These are phyloP conservation scores for Catamblyrhynchus diadema DNA, from an alignment of 2,797 vertebrate species.

Conservation along the genomic window DNA sequence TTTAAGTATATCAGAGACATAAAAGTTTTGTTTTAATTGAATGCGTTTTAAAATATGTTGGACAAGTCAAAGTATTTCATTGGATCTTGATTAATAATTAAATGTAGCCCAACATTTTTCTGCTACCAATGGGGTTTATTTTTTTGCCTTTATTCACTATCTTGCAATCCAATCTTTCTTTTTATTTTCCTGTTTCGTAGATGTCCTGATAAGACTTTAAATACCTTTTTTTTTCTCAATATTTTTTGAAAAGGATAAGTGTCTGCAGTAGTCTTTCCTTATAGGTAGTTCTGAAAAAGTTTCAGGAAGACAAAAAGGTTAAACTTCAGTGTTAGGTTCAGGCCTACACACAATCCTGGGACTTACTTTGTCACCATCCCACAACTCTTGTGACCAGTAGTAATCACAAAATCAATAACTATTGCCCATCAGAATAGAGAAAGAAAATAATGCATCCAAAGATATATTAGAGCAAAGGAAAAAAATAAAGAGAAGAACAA, in stretches of 20 bases:
- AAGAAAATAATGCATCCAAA: not conserved
- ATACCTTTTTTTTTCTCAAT: not conserved
- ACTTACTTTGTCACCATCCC: not conserved
- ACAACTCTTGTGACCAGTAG: not conserved
- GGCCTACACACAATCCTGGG: not conserved
- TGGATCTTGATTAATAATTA: not conserved
- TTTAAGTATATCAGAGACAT: not conserved
- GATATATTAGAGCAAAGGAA: not conserved
- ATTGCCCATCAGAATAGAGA: not conserved
- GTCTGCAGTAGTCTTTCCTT: not conserved
- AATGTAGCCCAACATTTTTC: not conserved
- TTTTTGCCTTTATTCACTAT: not conserved
- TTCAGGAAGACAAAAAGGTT: not conserved
- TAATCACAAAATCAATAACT: not conserved
- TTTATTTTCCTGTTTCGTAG: not conserved
- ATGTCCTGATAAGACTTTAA: not conserved
- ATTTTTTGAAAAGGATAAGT: not conserved
- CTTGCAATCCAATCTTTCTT: not conserved
- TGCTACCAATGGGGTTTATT: accelerated
- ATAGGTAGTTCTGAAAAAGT: not conserved
- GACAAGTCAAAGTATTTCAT: not conserved
- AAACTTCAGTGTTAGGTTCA: not conserved
- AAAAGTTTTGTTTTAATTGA: not conserved
- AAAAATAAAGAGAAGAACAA: not conserved
- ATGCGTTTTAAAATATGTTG: not conserved